Evolutionary conservation across 2,797 vertebrate species (phyloP), one percentile per base, ranked within the genome.

Genomic region (Oceanodroma leucorhoa): DNA sequence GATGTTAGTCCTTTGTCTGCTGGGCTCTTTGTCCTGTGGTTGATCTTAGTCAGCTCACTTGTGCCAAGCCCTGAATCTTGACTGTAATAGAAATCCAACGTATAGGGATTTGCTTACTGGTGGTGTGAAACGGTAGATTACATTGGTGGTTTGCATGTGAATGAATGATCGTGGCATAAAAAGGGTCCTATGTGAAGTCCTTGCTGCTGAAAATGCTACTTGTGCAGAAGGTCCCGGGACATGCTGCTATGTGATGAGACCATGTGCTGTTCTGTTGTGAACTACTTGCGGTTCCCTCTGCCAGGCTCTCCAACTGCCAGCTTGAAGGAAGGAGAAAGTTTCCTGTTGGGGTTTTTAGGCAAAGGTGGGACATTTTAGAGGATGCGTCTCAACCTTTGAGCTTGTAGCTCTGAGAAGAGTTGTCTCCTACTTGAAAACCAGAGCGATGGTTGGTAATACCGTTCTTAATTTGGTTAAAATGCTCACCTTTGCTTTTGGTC

Each of bases 81-180:
- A 10, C 36, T 53, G 34, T 18, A 23, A 1, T 0, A n/a, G 48
- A 50, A 82, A 66, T 38, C n/a, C 58, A 7, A 1, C 0, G 0
- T 8, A 9, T 8, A 15, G 34, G 21, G 23, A 5, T 69, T 71
- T 71, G 34, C 64, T 79, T 41, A 0, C 2, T 32, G 43, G 24
- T 43, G n/a, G 8, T 34, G 29, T 48, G 80, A 81, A 71, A 14
- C 22, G 72, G 51, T 20, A 9, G 30, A 3, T 26, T 66, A 8
- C 4, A 0, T 10, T 10, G 29, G 20, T 64, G 75, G 29, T 61
- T 76, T 85, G n/a, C 30, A 2, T 3, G 23, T 26, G 48, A 46
- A 6, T 7, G 29, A 34, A 10, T 16, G 19, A 11, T 2, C 0
- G 0, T 29, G 41, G 14, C 20, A 84, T 38, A 5, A 41, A 24